Base-by-base conservation (phyloP, 2,888 invertebrate genomes). In the Patella caerulea region DNA sequence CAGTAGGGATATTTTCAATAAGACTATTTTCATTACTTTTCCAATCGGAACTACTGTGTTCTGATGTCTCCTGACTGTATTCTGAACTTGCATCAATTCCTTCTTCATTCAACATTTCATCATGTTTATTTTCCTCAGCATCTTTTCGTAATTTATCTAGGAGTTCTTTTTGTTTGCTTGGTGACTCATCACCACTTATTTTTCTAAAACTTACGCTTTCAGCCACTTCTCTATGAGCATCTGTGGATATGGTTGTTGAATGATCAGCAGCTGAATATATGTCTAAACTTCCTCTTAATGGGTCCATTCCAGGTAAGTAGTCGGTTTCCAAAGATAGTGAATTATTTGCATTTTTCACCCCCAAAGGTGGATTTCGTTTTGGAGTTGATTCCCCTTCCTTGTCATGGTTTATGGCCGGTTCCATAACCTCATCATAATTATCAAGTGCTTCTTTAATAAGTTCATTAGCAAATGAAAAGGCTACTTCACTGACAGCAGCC, bases 221-320 rank as follows among this genome's bases (percentile, higher is more conserved):
- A 73, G 84, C 86, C 14, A 88, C 86, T 79, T 87, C 86, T 73
- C 83, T 82, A n/a, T 81, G 83, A 1, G 85, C 86, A 77, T 86
- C 86, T 2, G 88, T 87, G 72, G 84, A 83, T 34, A 84, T 78
- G 12, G 80, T 78, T 9, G 81, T 74, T 0, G 79, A 82, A 1
- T 83, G 79, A 4, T 84, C 81, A 0, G 78, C 78, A 24, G 19
- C 65, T 14, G 73, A 54, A 17, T 84, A 83, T 34, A 88, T 83
- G 74, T 86, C 86, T 75, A 87, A 78, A 75, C 83, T 87, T 2
- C 88, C 88, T 69, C 85, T 85, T 24, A 89, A 79, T 0, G 88
- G 88, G 72, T 89, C 89, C 83, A 88, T 86, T 53, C 79, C 83
- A 0, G 87, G 84, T 56, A 89, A 81, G 55, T 89, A 89, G 56